Conservation (phyloP, 2,113 vertebrate species). For the Xiphophorus maculatus region DNA sequence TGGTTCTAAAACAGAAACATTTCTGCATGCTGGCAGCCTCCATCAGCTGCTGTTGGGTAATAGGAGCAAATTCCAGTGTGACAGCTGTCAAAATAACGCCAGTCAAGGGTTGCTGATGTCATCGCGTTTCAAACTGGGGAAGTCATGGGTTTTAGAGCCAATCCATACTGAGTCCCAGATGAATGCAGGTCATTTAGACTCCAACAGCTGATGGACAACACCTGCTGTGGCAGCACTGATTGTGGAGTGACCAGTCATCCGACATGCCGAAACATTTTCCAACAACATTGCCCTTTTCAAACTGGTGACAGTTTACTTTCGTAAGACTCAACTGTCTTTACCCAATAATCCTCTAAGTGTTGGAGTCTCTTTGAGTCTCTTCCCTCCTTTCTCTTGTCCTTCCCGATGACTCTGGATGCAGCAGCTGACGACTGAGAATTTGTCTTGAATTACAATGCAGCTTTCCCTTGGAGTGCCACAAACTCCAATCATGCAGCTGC, state of each 20-base stretch:
- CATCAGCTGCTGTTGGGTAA: constrained; percentile 10
- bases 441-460: constrained; percentile 44
- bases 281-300: neutral
- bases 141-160: constrained; percentile 18
- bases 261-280: neutral
- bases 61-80: constrained; percentile 23
- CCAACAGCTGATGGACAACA: constrained; percentile 22
- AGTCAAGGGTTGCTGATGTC: constrained; percentile 1
- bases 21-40: too few relatives aligned
- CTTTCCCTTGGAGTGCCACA: constrained; percentile 41
- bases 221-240: neutral
- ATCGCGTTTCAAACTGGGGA: constrained; percentile 21
- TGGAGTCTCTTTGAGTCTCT: neutral
- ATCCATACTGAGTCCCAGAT: constrained; percentile 21
- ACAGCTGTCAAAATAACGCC: constrained; percentile 59
- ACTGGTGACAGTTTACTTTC: neutral
- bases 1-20: too few relatives aligned
- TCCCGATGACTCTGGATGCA: neutral
- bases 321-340: neutral
- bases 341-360: neutral
- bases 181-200: constrained; percentile 16
- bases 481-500: constrained; percentile 49
- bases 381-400: too few relatives aligned
- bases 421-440: constrained; percentile 27
- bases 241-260: neutral